These are phyloP conservation scores for Esperia sulphurella DNA, from an alignment of 2,888 invertebrate genomes.

Conservation along the genomic window DNA sequence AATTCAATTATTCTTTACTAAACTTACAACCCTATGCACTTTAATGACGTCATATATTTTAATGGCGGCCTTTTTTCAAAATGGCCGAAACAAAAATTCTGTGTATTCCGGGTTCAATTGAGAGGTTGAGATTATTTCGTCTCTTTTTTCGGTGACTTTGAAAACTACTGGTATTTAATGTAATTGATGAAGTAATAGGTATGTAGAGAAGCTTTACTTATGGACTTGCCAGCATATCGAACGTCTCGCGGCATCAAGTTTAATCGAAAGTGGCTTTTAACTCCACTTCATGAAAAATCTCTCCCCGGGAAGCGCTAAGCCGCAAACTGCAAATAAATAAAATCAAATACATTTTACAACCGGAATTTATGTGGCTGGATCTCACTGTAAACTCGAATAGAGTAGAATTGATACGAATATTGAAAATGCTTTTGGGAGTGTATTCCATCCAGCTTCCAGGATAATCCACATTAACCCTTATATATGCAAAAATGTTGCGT, in stretches of 20 bases:
- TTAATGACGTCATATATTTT: too few species aligned
- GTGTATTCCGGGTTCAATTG: too few species aligned
- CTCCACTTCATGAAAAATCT: slow-evolving; percentile 13
- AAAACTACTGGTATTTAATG: too few species aligned
- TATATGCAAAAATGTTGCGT: too few species aligned
- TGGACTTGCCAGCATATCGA: slow-evolving; percentile 20
- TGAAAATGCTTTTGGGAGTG: background rate
- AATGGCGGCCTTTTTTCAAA: too few species aligned
- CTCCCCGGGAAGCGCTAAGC: slow-evolving; percentile 11
- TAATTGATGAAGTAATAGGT: too few species aligned
- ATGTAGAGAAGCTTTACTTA: background rate
- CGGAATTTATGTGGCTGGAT: slow-evolving; percentile 7
- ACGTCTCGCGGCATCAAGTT: slow-evolving; percentile 26
- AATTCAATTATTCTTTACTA: too few species aligned
- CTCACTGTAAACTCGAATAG: background rate
- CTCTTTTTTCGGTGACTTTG: too few species aligned
- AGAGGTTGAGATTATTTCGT: too few species aligned
- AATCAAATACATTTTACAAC: slow-evolving; percentile 9
- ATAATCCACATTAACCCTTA: background rate
- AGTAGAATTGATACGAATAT: background rate
- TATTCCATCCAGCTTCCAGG: background rate
- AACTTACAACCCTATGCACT: too few species aligned
- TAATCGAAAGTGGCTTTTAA: slow-evolving; percentile 32
- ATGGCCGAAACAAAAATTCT: too few species aligned
- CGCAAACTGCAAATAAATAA: slow-evolving; percentile 13